phyloP scores from a whole-genome alignment of 2,113 vertebrate genomes.

The Cariama cristata region DNA sequence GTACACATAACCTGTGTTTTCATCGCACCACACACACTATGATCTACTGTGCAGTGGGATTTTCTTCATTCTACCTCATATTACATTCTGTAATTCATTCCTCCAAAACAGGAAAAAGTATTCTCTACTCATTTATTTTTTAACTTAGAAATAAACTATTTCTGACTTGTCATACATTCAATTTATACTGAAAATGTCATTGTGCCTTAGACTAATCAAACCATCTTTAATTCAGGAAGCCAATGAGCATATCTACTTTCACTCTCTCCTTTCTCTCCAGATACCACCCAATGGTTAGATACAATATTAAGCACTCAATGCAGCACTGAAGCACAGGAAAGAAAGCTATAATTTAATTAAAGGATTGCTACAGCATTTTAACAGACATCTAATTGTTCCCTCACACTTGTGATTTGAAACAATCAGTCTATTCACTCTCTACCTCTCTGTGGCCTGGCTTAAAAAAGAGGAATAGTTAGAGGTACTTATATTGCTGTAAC shows the following conservation, averaged over 20 bases:
- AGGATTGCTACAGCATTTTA: not conserved
- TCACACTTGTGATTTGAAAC: not conserved
- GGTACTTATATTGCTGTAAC: not conserved
- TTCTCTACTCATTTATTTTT: not conserved
- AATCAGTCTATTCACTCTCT: not conserved
- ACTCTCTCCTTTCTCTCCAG: not conserved
- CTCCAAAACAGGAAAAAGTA: not conserved
- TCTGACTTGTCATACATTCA: not conserved
- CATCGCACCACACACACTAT: not conserved
- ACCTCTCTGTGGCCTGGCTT: not conserved
- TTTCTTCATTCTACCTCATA: not conserved
- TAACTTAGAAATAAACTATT: not conserved
- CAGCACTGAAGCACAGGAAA: not conserved
- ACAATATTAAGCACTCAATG: not conserved
- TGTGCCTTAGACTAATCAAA: not conserved
- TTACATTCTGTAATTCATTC: not conserved
- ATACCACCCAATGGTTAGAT: not conserved
- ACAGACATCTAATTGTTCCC: not conserved
- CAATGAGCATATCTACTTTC: not conserved
- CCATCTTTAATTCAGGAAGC: not conserved
- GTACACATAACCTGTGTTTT: not conserved
- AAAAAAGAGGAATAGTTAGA: not conserved
- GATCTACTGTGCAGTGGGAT: not conserved
- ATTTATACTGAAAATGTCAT: not conserved
- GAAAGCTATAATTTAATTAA: not conserved